Conservation (phyloP, 2,113 vertebrate genomes). For the Bagarius yarrelli region DNA sequence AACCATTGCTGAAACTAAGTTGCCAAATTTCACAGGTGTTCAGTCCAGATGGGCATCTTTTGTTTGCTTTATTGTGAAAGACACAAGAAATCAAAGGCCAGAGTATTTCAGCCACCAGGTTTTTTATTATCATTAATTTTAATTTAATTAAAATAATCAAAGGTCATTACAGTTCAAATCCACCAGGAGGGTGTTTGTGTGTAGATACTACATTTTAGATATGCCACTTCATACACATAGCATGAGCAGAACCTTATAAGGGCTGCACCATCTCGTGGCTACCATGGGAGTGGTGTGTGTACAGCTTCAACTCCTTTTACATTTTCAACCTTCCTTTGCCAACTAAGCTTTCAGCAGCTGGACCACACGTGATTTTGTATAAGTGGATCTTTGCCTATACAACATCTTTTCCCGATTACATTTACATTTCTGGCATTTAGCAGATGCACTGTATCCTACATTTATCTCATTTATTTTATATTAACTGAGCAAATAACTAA, state of each 20-base stretch:
- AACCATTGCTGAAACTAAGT: conserved; percentile 36
- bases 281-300: not conserved
- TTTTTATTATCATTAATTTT: conserved; percentile 32
- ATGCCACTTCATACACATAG: not conserved
- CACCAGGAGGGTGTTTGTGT: not conserved
- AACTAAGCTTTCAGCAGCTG: not conserved
- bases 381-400: not conserved
- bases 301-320: conserved; percentile 1
- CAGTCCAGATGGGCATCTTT: conserved; percentile 33
- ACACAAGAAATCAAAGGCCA: not conserved
- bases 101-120: conserved; percentile 12
- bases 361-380: not conserved
- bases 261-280: not conserved
- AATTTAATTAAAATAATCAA: conserved; percentile 23
- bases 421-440: no score
- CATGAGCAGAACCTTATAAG: conserved; percentile 19
- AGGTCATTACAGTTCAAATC: not conserved
- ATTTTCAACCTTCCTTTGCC: not conserved
- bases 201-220: not conserved
- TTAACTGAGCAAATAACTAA: no score
- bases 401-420: not conserved
- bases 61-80: conserved; percentile 39
- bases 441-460: no score
- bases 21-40: conserved; percentile 39
- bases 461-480: no score